A percentile compares a stretch with the other conserved stretches of the same genome.
These are phyloP conservation scores for Scyliorhinus canicula DNA, from an alignment of 2,797 vertebrate species.

Conservation along the genomic window DNA sequence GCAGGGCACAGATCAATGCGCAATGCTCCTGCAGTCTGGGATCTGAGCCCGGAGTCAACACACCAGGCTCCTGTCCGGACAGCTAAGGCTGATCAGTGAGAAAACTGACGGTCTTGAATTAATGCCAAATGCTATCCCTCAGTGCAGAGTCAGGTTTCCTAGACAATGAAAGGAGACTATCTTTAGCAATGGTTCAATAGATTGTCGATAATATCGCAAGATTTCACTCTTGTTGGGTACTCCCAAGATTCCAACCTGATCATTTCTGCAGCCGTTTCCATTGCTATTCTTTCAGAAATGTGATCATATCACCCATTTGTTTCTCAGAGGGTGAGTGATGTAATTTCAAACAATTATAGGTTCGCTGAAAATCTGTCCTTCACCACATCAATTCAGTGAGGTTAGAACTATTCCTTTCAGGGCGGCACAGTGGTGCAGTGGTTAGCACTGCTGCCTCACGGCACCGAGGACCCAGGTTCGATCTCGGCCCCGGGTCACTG, in stretches of 20 bases:
- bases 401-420: no score
- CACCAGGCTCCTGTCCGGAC: not conserved
- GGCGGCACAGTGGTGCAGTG: no score
- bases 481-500: no score
- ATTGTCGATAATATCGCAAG: not conserved
- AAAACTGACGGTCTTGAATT: not conserved
- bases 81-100: not conserved
- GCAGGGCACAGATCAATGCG: not conserved
- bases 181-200: not conserved
- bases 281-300: not conserved
- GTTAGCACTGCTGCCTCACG: no score
- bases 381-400: not conserved
- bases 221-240: not conserved
- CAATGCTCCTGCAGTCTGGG: not conserved
- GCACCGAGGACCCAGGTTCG: no score
- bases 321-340: not conserved
- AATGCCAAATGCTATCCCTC: not conserved
- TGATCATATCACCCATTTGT: not conserved
- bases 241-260: not conserved
- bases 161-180: not conserved
- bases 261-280: not conserved
- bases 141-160: not conserved
- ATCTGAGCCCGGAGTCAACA: not conserved
- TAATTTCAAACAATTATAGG: not conserved
- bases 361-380: not conserved